phyloP scores from a whole-genome alignment of 2,888 invertebrate genomes.

The Leptinotarsa tumamoca region DNA sequence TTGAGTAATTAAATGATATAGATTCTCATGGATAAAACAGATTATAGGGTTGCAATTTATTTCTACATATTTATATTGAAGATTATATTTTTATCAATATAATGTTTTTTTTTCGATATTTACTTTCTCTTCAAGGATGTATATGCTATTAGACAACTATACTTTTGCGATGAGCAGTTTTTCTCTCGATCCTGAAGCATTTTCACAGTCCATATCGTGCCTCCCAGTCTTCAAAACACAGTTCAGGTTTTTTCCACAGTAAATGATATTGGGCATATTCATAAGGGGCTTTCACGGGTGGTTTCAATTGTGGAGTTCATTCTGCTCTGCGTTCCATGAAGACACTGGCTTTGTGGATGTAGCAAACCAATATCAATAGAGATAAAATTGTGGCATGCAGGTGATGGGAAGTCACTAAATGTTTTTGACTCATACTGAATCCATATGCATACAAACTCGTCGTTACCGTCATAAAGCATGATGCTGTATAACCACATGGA shows the following conservation, averaged over 20 bases:
- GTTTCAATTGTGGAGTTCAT: conserved; percentile 75
- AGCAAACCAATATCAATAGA: conserved; percentile 73
- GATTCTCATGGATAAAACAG: too few species aligned
- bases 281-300: conserved; percentile 71
- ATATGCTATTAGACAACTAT: not conserved
- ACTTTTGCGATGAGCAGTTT: not conserved
- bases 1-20: too few species aligned
- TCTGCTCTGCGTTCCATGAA: conserved; percentile 71
- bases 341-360: conserved; percentile 72
- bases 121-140: not conserved
- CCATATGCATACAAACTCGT: conserved; percentile 74
- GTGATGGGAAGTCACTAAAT: conserved; percentile 66
- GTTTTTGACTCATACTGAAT: conserved; percentile 63
- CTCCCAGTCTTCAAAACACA: conserved; percentile 77
- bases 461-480: conserved; percentile 70
- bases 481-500: conserved; percentile 74
- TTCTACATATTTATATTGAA: too few species aligned
- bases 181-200: conserved; percentile 64
- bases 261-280: conserved; percentile 70
- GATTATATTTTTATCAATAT: too few species aligned
- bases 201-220: conserved; percentile 75
- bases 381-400: conserved; percentile 73
- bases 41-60: too few species aligned
- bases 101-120: not conserved
- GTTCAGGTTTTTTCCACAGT: conserved; percentile 72